Base-by-base conservation (phyloP, 1,140 invertebrate genomes). In the Sipha flava region DNA sequence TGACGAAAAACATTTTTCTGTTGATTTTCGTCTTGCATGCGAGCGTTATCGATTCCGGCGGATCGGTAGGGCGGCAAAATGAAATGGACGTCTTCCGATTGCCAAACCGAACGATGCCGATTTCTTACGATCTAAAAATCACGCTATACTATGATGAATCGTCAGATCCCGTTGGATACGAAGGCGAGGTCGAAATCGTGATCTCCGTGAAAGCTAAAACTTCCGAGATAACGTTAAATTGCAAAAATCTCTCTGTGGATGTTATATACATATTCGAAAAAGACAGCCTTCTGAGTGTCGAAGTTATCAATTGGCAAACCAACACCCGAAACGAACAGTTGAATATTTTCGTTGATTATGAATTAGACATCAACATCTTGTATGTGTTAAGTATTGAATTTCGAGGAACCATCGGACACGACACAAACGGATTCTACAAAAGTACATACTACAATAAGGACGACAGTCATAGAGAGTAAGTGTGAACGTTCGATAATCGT, bases 381-480 rank as follows among this genome's bases (percentile, higher is more conserved):
- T 81, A 81, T 16, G 45, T 43, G 40, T 5, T 81, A 9, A 12
- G 43, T 23, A 40, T 81, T 29, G 43, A 37, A 14, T 81, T 59
- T 37, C 3, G 18, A 1, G 81, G 79, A 0, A 21, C 14, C 3
- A n/a, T 81, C 4, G 12, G n/a, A 10, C 34, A 59, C 23, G 45
- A 26, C 14, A 81, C 73, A 70, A 26, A 14, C 16, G 81, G 81
- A 37, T 68, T 81, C 5, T 81, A 81, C 45, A 21, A 23, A 23
- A 81, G 80, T 21, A 23, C 10, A 12, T 81, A 81, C 54, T 21
- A 26, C 29, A 10, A 26, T 1, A n/a, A 23, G 12, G 47, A 52
- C 31, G 6, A 12, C 0, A n/a, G n/a, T n/a, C 2, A 64, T n/a
- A 62, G 6, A 12, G 21, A 64, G 62, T 64, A 21, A 64, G 62